These are phyloP conservation scores for Crotalus tigris DNA, from an alignment of 2,113 vertebrate genomes.

Conservation along the genomic window DNA sequence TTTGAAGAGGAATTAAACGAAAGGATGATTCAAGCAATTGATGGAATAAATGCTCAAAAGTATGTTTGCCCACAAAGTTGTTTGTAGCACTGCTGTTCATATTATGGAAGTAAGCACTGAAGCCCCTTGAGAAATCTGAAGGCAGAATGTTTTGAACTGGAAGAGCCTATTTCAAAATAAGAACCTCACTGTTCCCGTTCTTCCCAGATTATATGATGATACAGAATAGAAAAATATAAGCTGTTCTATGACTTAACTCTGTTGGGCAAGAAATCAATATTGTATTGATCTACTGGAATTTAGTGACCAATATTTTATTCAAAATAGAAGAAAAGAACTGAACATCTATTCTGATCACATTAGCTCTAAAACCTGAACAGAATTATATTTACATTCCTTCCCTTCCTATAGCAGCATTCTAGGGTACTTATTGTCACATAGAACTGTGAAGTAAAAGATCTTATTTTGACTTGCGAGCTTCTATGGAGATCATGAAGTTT, in stretches of 20 bases:
- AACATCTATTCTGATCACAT: not conserved
- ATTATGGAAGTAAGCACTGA: not conserved
- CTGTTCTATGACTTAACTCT: not conserved
- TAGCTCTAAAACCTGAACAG: not conserved
- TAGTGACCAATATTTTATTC: not conserved
- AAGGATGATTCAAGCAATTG: constrained; percentile 95
- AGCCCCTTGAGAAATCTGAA: not conserved
- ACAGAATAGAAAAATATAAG: not conserved
- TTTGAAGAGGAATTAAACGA: constrained; percentile 97
- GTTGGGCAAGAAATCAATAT: not conserved
- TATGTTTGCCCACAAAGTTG: constrained; percentile 61
- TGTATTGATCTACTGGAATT: not conserved
- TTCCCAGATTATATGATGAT: not conserved
- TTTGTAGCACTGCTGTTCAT: not conserved
- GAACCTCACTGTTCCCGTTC: not conserved
- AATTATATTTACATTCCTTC: not conserved
- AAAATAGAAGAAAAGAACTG: not conserved
- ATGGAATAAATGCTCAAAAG: constrained; percentile 98
- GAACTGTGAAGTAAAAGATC: not conserved
- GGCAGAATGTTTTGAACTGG: not conserved
- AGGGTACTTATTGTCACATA: not conserved
- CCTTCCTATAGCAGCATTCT: too few relatives aligned
- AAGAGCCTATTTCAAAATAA: too few relatives aligned
- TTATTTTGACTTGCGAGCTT: not conserved
- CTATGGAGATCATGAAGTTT: not conserved